Conservation (phyloP, 2,888 invertebrate species). For the Papilio protenor region DNA sequence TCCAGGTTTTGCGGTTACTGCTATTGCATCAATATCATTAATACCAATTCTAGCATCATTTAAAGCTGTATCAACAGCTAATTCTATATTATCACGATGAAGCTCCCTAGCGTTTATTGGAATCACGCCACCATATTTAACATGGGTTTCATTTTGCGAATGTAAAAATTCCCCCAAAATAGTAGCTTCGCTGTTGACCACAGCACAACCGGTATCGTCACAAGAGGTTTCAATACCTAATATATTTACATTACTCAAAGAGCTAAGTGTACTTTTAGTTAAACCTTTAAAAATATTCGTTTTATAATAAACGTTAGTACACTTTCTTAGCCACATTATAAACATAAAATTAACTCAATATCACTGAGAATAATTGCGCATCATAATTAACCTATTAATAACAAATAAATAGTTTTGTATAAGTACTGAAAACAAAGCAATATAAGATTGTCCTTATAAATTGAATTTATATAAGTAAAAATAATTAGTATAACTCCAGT, state of each 20-base stretch:
- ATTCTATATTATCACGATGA: constrained; percentile 91
- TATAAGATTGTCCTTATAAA: not conserved
- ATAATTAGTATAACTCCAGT: not conserved
- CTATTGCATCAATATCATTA: constrained; percentile 92
- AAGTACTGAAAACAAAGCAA: not conserved
- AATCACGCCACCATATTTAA: constrained; percentile 93
- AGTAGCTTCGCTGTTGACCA: constrained; percentile 89
- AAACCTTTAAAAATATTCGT: not conserved
- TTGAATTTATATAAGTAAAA: not conserved
- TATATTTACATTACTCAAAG: constrained; percentile 65
- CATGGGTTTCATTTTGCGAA: constrained; percentile 91
- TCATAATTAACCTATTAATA: constrained; percentile 2
- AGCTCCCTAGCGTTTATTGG: constrained; percentile 93
- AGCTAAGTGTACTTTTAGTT: not conserved
- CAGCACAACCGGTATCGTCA: constrained; percentile 97
- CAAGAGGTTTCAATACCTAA: constrained; percentile 99
- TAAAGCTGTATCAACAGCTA: constrained; percentile 88
- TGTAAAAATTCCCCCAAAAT: constrained; percentile 91
- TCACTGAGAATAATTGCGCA: not conserved
- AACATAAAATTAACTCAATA: not conserved
- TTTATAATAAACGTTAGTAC: constrained; percentile 18
- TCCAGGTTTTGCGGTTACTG: constrained; percentile 96
- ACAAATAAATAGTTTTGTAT: not conserved
- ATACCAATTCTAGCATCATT: constrained; percentile 83
- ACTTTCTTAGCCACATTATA: constrained; percentile 11